phyloP scores from a whole-genome alignment of 2,888 invertebrate genomes.

The Parnassius smintheus region DNA sequence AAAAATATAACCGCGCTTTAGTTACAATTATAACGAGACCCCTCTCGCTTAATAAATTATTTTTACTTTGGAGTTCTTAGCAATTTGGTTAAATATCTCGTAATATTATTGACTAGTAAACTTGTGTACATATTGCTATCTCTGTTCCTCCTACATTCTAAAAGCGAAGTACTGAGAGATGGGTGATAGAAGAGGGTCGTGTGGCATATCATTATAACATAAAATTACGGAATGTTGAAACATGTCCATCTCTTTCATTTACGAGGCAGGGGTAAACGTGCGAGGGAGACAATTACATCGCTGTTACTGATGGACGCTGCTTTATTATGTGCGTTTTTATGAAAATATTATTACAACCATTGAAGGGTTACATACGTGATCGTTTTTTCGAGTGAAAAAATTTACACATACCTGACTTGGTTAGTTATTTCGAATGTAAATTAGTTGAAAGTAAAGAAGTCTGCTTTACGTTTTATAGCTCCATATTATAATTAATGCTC shows the following conservation, averaged over 20 bases:
- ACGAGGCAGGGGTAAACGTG: constrained; percentile 20
- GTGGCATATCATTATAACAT: constrained; percentile 65
- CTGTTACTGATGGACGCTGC: constrained; percentile 4
- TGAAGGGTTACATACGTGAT: constrained; percentile 35
- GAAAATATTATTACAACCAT: constrained; percentile 42
- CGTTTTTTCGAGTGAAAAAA: constrained; percentile 36
- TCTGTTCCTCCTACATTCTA: constrained; percentile 33
- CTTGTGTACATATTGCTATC: constrained; percentile 33
- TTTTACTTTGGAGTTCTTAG: constrained; percentile 38
- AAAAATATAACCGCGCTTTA: constrained; percentile 43
- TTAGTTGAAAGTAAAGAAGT: constrained; percentile 27
- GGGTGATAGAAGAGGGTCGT: constrained; percentile 52
- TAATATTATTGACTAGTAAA: constrained; percentile 32
- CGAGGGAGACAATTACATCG: constrained; percentile 11
- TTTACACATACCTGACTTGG: constrained; percentile 25
- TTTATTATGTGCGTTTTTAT: constrained; percentile 36
- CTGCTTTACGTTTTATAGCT: constrained; percentile 23
- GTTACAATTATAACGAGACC: constrained; percentile 39
- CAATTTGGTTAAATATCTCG: constrained; percentile 39
- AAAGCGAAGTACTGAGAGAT: constrained; percentile 37
- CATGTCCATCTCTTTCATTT: constrained; percentile 46
- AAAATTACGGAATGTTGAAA: constrained; percentile 38
- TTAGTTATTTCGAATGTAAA: constrained; percentile 29
- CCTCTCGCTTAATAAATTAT: constrained; percentile 34
- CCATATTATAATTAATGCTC: constrained; percentile 15